Conservation (phyloP, 2,888 invertebrate species). For the Teleogryllus oceanicus region DNA sequence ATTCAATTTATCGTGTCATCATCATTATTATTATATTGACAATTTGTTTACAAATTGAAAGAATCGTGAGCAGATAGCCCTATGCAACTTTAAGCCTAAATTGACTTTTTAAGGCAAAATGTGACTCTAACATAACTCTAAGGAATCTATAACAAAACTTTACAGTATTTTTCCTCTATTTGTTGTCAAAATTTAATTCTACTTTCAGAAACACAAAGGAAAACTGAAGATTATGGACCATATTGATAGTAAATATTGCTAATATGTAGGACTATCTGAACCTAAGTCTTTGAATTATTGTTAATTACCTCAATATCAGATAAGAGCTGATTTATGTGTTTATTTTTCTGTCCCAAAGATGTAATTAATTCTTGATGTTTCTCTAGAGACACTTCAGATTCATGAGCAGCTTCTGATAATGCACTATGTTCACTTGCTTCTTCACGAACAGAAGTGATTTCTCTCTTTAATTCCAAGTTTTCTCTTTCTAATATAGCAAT, state of each 20-base stretch:
- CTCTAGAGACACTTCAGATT: slow-evolving; percentile 43
- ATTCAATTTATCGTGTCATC: neutral
- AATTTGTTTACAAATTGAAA: no score
- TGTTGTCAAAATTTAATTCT: neutral
- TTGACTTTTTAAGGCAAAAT: no score
- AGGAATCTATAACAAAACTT: no score
- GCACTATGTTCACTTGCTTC: slow-evolving; percentile 43
- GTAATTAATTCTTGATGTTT: slow-evolving; percentile 43
- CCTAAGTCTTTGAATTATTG: neutral
- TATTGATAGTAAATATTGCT: neutral
- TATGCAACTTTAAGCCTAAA: no score
- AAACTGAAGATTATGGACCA: neutral
- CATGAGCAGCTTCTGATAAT: slow-evolving; percentile 47
- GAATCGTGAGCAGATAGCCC: no score
- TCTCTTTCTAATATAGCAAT: slow-evolving; percentile 51
- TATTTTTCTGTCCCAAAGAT: slow-evolving; percentile 64
- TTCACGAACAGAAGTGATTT: slow-evolving; percentile 51
- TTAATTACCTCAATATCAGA: slow-evolving; percentile 66
- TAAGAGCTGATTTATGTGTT: slow-evolving; percentile 71
- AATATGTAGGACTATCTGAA: neutral
- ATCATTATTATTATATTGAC: no score
- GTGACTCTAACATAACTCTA: no score
- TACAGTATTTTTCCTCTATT: neutral
- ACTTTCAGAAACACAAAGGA: neutral
- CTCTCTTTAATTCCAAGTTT: slow-evolving; percentile 49